Conservation (phyloP, 2,888 invertebrate species). For the Noctua comes region DNA sequence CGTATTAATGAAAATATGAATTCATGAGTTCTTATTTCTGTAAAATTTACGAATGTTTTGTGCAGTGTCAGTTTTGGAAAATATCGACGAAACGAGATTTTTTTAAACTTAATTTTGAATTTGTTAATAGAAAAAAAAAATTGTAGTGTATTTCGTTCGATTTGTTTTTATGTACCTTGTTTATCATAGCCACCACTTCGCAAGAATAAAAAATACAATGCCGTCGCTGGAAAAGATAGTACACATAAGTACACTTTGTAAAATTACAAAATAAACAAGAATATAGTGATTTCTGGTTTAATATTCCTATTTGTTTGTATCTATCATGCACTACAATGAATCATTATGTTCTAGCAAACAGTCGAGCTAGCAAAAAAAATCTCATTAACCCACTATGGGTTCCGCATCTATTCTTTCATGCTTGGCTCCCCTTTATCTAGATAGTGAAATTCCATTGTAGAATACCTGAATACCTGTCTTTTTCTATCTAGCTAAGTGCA, state of each 20-base stretch:
- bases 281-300: background rate
- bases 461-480: conserved; percentile 47
- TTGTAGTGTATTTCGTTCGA: no score
- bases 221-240: background rate
- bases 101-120: background rate
- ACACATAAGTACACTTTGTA: background rate
- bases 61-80: background rate
- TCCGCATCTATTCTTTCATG: conserved; percentile 1
- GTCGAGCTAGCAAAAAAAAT: background rate
- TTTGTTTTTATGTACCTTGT: background rate
- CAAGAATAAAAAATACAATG: background rate
- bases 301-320: conserved; percentile 11
- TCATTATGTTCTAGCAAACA: conserved; percentile 20
- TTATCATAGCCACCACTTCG: background rate
- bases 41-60: conserved; percentile 12
- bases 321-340: background rate
- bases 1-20: conserved; percentile 55
- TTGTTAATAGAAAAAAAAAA: background rate
- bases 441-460: conserved; percentile 28
- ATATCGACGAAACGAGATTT: background rate
- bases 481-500: conserved; percentile 67
- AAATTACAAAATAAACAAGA: background rate
- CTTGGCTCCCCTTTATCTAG: background rate
- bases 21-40: conserved; percentile 41
- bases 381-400: conserved; percentile 22